Evolutionary conservation across 2,797 vertebrate genomes (phyloP), one percentile per base, ranked within the genome.

Genomic region (Nyctibius grandis): DNA sequence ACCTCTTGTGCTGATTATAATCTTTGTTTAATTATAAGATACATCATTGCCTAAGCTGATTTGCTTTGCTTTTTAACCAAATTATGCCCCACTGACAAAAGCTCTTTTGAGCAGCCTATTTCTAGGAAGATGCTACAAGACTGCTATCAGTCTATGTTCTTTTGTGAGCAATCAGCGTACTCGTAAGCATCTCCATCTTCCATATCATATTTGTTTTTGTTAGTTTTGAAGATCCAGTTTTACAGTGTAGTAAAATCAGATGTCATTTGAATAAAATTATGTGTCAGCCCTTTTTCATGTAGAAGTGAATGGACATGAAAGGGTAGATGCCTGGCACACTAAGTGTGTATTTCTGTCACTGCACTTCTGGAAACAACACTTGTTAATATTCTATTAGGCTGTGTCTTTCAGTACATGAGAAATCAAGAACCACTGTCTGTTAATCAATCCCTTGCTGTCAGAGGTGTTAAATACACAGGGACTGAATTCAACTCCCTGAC

Each of bases 1-100:
- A 68, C 63, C n/a, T 81, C 73, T 93, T 65, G 36, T 5, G 31
- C 40, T 93, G 80, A 96, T 96, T 93, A 93, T 70, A 96, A 94
- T 73, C 92, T 89, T 95, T 95, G 79, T 68, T 97, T 96, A 89
- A 96, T 97, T 96, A n/a, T 42, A 95, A 96, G n/a, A 83, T 87
- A 65, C 74, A 85, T 82, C 50, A 92, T 33, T 63, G 59, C 86
- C 96, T 91, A 89, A 93, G 91, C 47, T 93, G 93, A 93, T 96
- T 93, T 96, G 38, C 50, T 95, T 34, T 74, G 69, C 83, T 96
- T 93, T 89, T 73, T 86, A 94, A 59, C 68, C 75, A 61, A 87
- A 83, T 54, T 85, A 88, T 34, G 80, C 74, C 82, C 74, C 57
- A 63, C 33, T 76, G 75, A 93, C 45, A 88, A 74, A 87, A 75